Percentiles rank a stretch among this genome's conserved stretches.
Conservation (phyloP, 2,797 vertebrate species). For the Arremon aurantiirostris region DNA sequence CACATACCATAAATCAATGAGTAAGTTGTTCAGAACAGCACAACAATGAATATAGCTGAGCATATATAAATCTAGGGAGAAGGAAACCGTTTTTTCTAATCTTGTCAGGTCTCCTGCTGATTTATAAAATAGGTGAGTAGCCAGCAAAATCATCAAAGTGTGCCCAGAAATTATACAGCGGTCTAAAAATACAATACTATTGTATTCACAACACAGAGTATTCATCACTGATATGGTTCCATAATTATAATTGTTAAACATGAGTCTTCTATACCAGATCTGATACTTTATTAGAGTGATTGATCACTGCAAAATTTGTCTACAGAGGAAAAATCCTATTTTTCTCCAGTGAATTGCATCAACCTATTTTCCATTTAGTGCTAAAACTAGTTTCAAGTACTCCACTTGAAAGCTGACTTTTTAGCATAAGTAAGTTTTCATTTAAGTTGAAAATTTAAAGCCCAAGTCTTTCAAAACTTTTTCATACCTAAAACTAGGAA, state of each 20-base stretch:
- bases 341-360: slow-evolving; percentile 17
- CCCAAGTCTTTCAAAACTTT: background rate
- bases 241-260: slow-evolving; percentile 41
- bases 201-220: slow-evolving; percentile 24
- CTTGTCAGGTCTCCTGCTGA: slow-evolving; percentile 39
- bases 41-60: slow-evolving; percentile 43
- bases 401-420: background rate
- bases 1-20: slow-evolving; percentile 37
- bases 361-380: background rate
- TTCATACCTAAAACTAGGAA: background rate
- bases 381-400: slow-evolving; percentile 20
- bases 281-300: slow-evolving; percentile 6
- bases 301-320: slow-evolving; percentile 15
- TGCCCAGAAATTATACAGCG: slow-evolving; percentile 32
- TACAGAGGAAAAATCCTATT: slow-evolving; percentile 4
- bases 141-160: slow-evolving; percentile 39
- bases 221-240: slow-evolving; percentile 34
- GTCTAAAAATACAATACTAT: slow-evolving; percentile 41
- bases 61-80: slow-evolving; percentile 33
- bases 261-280: slow-evolving; percentile 5
- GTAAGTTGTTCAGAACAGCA: slow-evolving; percentile 50
- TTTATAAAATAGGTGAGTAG: slow-evolving; percentile 45
- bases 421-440: background rate
- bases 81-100: slow-evolving; percentile 27
- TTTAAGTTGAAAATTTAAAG: background rate